Base-by-base conservation (phyloP, 2,888 invertebrate species). In the Heteropelma amictum region DNA sequence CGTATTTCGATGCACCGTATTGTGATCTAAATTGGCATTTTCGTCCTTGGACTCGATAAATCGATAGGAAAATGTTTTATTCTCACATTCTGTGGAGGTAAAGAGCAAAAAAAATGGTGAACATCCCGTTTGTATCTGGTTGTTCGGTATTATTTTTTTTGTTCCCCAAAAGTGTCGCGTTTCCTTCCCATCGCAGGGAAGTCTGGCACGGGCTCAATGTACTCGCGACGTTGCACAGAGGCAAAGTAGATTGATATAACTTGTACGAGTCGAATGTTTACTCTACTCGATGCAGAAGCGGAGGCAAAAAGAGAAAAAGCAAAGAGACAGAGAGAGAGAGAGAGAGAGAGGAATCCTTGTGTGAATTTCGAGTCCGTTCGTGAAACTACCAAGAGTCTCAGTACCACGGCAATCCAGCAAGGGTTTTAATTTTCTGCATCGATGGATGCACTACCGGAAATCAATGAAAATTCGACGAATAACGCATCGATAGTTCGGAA, bases 361-460 rank as follows among this genome's bases (percentile, higher is more conserved):
- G 40, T 60, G 38, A 75, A 75, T 67, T 65, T 38, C 47, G 42
- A 47, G 54, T 53, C 47, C 45, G 47, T 33, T 53, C 40, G 49
- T 40, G 33, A 35, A 54, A 54, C 47, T 23, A 56, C 26, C 30
- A 49, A 35, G 63, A 45, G 12, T 42, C 54, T 60, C 63, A 47
- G 53, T n/a, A n/a, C 72, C 42, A 73, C 45, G 14, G 56, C 71
- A 72, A 77, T 26, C 67, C 42, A 49, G 65, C 54, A 74, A 70
- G 47, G 70, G 65, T 77, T 79, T 78, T 77, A 74, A 80, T 79
- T 80, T 79, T 77, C 75, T 54, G 67, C 53, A 45, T 65, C 70
- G 72, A 40, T 58, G 58, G 49, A 63, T 60, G 53, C 70, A 51
- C 21, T 56, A 51, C 45, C 30, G 38, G 40, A 49, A 78, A 79